Evolutionary conservation across 2,113 vertebrate species (phyloP).

Genomic region (Callipepla californica): DNA sequence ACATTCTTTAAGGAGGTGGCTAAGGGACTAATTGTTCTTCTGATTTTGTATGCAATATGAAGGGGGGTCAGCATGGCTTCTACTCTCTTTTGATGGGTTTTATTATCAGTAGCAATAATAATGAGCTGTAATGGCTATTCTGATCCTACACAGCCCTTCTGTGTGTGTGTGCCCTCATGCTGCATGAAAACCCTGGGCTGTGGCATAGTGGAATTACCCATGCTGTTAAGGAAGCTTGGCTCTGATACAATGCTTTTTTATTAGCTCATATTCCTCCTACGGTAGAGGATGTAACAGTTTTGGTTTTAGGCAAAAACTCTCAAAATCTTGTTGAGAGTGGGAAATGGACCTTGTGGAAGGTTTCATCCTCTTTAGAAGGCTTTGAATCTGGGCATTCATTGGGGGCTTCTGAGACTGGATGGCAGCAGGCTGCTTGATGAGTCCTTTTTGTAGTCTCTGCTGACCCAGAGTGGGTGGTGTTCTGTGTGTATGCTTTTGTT

Average conservation of each 20-base stretch:
- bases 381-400: neutral
- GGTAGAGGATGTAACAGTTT: neutral
- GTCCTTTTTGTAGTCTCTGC: rapidly evolving
- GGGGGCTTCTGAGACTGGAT: neutral
- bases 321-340: neutral
- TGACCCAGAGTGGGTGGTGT: neutral
- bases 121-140: constrained; percentile 6
- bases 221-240: neutral
- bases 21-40: constrained; percentile 40
- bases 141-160: neutral
- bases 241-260: neutral
- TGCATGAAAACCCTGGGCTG: neutral
- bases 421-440: neutral
- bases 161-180: neutral
- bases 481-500: neutral
- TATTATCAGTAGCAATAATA: constrained; percentile 34
- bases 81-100: neutral
- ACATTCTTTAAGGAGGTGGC: constrained; percentile 10
- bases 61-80: neutral
- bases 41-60: constrained; percentile 35
- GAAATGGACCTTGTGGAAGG: neutral
- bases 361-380: neutral
- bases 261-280: neutral
- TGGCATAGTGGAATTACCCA: neutral
- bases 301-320: neutral